phyloP scores from a whole-genome alignment of 2,797 vertebrate species.

The Semotilus atromaculatus region DNA sequence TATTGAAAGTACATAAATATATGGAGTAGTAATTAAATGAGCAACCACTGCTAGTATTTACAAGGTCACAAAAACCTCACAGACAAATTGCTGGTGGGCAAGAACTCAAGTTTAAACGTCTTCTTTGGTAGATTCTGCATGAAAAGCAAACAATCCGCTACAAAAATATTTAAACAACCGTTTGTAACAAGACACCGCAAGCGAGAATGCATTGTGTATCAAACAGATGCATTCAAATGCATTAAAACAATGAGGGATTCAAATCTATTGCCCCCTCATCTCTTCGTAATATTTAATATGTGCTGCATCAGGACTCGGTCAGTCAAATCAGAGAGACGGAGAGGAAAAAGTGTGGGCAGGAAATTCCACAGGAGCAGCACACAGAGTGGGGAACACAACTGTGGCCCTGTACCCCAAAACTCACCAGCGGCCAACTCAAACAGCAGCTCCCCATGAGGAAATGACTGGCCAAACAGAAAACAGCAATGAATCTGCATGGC shows the following conservation, averaged over 20 bases:
- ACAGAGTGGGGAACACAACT: conserved; percentile 85
- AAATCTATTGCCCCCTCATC: conserved; percentile 2
- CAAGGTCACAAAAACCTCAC: conserved; percentile 48
- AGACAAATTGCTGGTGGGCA: conserved; percentile 47
- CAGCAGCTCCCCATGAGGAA: conserved; percentile 87
- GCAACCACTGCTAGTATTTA: conserved; percentile 46
- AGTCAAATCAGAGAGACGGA: conserved; percentile 66
- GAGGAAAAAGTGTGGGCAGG: conserved; percentile 83
- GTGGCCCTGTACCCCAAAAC: conserved; percentile 84
- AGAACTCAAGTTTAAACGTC: conserved; percentile 19
- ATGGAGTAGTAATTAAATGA: conserved; percentile 38
- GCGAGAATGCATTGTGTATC: conserved; percentile 17
- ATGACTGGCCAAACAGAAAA: conserved; percentile 84
- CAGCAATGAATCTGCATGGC: conserved; percentile 80
- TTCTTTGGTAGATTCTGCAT: conserved; percentile 26
- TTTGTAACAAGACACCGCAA: conserved; percentile 50
- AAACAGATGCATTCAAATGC: background rate
- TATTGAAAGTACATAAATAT: conserved; percentile 37
- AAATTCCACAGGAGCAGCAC: conserved; percentile 88
- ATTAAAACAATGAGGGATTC: conserved; percentile 13
- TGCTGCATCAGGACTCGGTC: conserved; percentile 51
- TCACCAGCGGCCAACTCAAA: conserved; percentile 90
- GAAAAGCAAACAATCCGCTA: conserved; percentile 44
- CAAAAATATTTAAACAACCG: conserved; percentile 47
- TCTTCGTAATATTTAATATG: conserved; percentile 57